Conservation (phyloP, 2,797 vertebrate species). For the Chaenodraco wilsoni region DNA sequence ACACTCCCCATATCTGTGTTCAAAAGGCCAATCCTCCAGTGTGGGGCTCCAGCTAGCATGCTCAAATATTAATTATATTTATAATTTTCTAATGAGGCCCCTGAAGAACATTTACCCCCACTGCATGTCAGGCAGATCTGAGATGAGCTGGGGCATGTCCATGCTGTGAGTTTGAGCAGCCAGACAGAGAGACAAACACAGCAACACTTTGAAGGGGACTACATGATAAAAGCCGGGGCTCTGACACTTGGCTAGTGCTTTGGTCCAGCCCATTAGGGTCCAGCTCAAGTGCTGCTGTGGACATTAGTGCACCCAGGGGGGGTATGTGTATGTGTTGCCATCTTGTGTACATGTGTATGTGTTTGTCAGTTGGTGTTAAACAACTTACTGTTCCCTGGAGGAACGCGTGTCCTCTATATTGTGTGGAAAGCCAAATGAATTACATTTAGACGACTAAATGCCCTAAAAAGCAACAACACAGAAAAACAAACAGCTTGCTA, state of each 20-base stretch:
- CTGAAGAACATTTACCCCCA: constrained; percentile 83
- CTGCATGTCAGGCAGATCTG: constrained; percentile 76
- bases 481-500: constrained; percentile 47
- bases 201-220: constrained; percentile 67
- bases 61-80: constrained; percentile 90
- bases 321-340: constrained; percentile 64
- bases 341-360: constrained; percentile 66
- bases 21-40: constrained; percentile 82
- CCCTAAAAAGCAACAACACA: constrained; percentile 47
- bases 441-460: constrained; percentile 72
- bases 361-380: constrained; percentile 61
- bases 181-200: constrained; percentile 75
- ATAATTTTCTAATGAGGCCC: constrained; percentile 87
- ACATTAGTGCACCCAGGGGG: constrained; percentile 69
- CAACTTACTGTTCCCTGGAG: constrained; percentile 66
- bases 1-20: constrained; percentile 71
- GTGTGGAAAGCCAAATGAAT: constrained; percentile 64
- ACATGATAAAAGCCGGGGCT: constrained; percentile 48
- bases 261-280: constrained; percentile 70
- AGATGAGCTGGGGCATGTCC: constrained; percentile 70
- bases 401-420: constrained; percentile 53
- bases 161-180: constrained; percentile 68
- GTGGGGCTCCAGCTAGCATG: constrained; percentile 67
- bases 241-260: constrained; percentile 68
- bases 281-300: constrained; percentile 74